Evolutionary conservation across 1,140 invertebrate species (phyloP).

Genomic region (Aphis gossypii): DNA sequence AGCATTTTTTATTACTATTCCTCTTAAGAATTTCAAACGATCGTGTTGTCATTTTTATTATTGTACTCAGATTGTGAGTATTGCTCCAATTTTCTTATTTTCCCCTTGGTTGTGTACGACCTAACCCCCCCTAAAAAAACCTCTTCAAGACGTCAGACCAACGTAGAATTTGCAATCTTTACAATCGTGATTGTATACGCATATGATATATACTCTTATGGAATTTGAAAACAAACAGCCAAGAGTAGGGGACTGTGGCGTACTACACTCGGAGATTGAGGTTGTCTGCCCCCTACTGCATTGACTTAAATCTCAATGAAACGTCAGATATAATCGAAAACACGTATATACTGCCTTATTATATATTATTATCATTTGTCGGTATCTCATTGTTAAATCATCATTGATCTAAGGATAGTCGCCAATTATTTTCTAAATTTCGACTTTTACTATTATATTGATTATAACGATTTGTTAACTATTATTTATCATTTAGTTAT

Average conservation of each 20-base stretch:
- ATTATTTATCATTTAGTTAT: not conserved
- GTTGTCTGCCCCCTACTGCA: not conserved
- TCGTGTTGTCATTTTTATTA: not conserved
- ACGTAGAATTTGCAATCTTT: not conserved
- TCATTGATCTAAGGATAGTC: not conserved
- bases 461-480: not conserved
- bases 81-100: not conserved
- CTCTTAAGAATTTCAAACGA: no score
- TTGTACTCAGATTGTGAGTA: not conserved
- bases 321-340: not conserved
- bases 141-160: not conserved
- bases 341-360: not conserved
- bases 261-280: not conserved
- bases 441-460: not conserved
- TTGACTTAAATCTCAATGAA: not conserved
- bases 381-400: conserved; percentile 1
- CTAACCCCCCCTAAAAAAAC: not conserved
- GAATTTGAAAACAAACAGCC: no score
- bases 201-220: no score
- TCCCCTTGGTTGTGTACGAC: not conserved
- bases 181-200: not conserved
- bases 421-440: not conserved
- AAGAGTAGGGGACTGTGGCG: not conserved
- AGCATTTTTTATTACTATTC: not conserved
- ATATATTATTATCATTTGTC: not conserved